A percentile compares a stretch with the other conserved stretches of the same genome.
These are phyloP conservation scores for Geotrupes spiniger DNA, from an alignment of 2,888 invertebrate species.

Conservation along the genomic window DNA sequence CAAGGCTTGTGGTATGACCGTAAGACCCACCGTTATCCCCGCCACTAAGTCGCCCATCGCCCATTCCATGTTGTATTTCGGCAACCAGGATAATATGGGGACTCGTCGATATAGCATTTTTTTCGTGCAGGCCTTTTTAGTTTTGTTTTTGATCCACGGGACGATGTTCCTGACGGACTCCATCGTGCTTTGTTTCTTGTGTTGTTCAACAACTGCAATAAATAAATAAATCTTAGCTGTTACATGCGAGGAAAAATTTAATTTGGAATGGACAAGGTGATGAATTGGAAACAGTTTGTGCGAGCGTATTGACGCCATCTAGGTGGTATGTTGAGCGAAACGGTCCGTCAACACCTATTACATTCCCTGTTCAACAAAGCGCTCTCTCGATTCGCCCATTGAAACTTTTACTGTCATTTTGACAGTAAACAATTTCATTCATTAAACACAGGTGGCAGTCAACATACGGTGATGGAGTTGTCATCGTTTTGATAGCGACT, in stretches of 20 bases:
- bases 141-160: slow-evolving; percentile 51
- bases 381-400: too few species aligned
- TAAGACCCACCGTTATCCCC: slow-evolving; percentile 88
- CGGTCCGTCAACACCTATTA: too few species aligned
- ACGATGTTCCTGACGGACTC: slow-evolving; percentile 33
- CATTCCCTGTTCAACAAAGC: too few species aligned
- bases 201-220: slow-evolving; percentile 35
- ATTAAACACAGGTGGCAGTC: too few species aligned
- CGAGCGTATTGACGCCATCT: too few species aligned
- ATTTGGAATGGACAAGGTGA: background rate
- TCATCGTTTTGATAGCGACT: too few species aligned
- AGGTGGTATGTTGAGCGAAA: too few species aligned
- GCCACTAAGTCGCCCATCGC: slow-evolving; percentile 86
- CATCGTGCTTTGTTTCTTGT: slow-evolving; percentile 22
- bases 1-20: slow-evolving; percentile 88
- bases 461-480: too few species aligned
- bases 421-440: too few species aligned
- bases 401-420: too few species aligned
- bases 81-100: slow-evolving; percentile 76
- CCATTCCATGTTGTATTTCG: slow-evolving; percentile 68
- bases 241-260: slow-evolving; percentile 6
- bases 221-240: too few species aligned
- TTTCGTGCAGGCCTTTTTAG: slow-evolving; percentile 57
- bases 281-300: slow-evolving; percentile 1
- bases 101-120: slow-evolving; percentile 71